Evolutionary conservation across 2,113 vertebrate species (phyloP), one percentile per base, ranked within the genome.

Genomic region (Pelecanoides urinatrix): DNA sequence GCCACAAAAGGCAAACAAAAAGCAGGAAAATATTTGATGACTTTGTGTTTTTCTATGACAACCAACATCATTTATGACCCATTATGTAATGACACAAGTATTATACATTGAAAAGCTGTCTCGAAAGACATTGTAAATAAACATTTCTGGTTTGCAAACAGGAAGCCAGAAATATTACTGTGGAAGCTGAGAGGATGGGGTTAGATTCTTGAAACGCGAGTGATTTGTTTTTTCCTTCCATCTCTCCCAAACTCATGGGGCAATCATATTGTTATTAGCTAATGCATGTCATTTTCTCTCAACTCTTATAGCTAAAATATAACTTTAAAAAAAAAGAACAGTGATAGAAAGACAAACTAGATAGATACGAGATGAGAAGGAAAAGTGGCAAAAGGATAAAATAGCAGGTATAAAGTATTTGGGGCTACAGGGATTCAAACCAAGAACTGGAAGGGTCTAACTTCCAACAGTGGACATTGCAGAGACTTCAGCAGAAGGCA

Each of bases 221-320:
- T 91, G 89, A 96, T 96, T 95, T 96, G 95, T 85, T 96, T 95
- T 95, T 88, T 80, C 67, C 84, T 96, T 91, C 91, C 84, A 91
- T 91, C 78, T 91, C 87, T 91, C 84, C 70, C 74, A 79, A 91
- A 95, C n/a, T 85, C 38, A 6, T 27, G 58, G 45, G 42, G 16
- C 74, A 93, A 62, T 90, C 87, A 66, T 76, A 70, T 44, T 76
- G 67, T 68, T 92, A 80, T 66, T 95, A 96, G 87, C 77, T 92
- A 96, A 97, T 95, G 94, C 74, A 83, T 82, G 73, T 27, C 34
- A 61, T 89, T 84, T 78, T 86, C 52, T 91, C 67, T 86, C 61
- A 63, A 77, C 11, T 7, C 16, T 58, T 71, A 47, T 5, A 47
- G 17, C 9, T 68, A 82, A 84, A 52, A 50, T 34, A 26, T 4